Base-by-base conservation (phyloP, 2,113 vertebrate genomes). In the Percopsis transmontana region DNA sequence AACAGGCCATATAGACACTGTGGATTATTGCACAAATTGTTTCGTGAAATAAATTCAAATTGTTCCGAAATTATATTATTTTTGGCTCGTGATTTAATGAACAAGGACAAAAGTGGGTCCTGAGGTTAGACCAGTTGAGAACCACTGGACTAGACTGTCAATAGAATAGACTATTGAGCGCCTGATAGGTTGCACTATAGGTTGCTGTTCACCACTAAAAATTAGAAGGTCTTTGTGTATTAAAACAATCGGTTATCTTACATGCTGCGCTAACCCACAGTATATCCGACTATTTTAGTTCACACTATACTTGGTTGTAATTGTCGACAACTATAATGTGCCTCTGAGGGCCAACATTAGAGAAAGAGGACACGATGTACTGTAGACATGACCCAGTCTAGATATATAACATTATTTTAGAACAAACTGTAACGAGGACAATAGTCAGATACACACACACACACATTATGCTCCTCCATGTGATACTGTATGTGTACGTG, bases 341-440 rank as follows among this genome's bases (percentile, higher is more conserved):
- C 57, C 66, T 19, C 52, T 56, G 24, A 62, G 58, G 67, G 54
- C 72, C 66, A 68, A 81, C 58, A 45, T 24, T 48, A 57, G 59
- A 63, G 48, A 75, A 75, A 42, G 66, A 83, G 68, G 70, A 71
- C 73, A 76, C 2, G 2, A 12, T 69, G 68, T 74, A 33, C 68
- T 62, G 44, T 33, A 68, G 51, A 72, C 70, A 56, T 73, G 63
- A 65, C 73, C 62, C 60, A 60, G 59, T 70, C 69, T 70, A 58
- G 77, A 79, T 69, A 62, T 63, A 72, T 60, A 38, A 53, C 42
- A 58, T 74, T 24, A 68, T 68, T 79, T 79, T 74, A 39, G 27
- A 66, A 44, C 15, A 42, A 44, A 27, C 20, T 68, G 66, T 53
- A 45, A 54, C 19, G 27, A 39, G 75, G 72, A 76, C 70, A 76